Percentiles rank a stretch among this genome's conserved stretches.
phyloP scores from a whole-genome alignment of 2,113 vertebrate genomes.

The Mobula birostris region DNA sequence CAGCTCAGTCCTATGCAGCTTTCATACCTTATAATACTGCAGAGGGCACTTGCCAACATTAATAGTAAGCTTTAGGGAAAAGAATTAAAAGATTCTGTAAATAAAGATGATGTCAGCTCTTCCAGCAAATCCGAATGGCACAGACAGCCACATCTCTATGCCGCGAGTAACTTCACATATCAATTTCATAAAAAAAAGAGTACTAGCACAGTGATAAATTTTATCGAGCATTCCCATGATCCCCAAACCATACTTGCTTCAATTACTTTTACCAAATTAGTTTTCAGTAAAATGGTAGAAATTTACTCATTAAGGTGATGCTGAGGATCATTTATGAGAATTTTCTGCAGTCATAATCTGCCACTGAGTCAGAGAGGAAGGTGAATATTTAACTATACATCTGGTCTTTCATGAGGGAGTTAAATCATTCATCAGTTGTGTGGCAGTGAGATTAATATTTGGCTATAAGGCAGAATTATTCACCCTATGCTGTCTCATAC shows the following conservation, averaged over 20 bases:
- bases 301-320: not conserved
- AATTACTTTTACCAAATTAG: not conserved
- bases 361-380: not conserved
- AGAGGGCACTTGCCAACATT: constrained; percentile 17
- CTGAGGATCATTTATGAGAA: not conserved
- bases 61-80: not conserved
- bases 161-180: not conserved
- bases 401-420: not conserved
- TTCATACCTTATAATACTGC: constrained; percentile 20
- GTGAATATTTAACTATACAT: not conserved
- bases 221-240: not conserved
- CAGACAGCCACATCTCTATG: not conserved
- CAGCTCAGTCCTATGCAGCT: not conserved
- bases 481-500: not conserved
- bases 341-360: not conserved
- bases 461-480: not conserved
- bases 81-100: not conserved
- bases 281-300: not conserved
- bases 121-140: not conserved
- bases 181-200: not conserved
- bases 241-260: not conserved
- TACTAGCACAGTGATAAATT: not conserved
- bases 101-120: not conserved
- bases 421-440: not conserved
- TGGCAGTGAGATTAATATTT: not conserved